Evolutionary conservation across 2,888 invertebrate genomes (phyloP).

Genomic region (Tenthredo distinguenda): DNA sequence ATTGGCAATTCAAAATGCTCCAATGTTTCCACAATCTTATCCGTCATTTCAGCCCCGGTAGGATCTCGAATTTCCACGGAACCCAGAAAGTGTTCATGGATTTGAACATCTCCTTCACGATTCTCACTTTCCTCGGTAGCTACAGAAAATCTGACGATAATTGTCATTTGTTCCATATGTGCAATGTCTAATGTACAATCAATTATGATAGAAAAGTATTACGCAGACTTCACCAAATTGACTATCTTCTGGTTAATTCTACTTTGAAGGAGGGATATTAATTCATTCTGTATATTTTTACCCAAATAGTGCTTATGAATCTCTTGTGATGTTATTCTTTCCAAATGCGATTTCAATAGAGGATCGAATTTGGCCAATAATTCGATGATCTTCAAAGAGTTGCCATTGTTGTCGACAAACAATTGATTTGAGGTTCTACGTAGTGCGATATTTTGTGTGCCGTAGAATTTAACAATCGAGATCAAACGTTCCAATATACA

Average conservation of each 20-base stretch:
- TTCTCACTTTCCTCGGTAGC: conserved; percentile 47
- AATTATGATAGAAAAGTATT: conserved; percentile 64
- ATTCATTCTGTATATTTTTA: conserved; percentile 56
- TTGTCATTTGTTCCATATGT: conserved; percentile 62
- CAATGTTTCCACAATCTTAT: conserved; percentile 49
- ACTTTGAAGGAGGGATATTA: conserved; percentile 51
- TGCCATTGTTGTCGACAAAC: conserved; percentile 56
- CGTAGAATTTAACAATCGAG: conserved; percentile 52
- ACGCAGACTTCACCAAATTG: conserved; percentile 51
- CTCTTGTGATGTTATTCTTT: neutral
- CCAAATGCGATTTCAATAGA: conserved; percentile 44
- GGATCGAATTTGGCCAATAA: conserved; percentile 52
- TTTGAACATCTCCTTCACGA: conserved; percentile 13
- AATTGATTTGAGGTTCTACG: conserved; percentile 54
- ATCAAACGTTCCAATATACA: conserved; percentile 57
- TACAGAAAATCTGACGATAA: conserved; percentile 60
- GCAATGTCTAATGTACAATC: conserved; percentile 63
- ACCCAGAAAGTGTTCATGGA: conserved; percentile 50
- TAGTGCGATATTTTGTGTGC: conserved; percentile 57
- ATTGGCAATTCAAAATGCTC: conserved; percentile 11
- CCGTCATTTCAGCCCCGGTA: conserved; percentile 35
- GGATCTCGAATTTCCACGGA: conserved; percentile 27
- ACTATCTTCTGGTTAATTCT: conserved; percentile 52
- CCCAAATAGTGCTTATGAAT: conserved; percentile 30
- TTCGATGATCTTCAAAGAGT: conserved; percentile 57